phyloP scores from a whole-genome alignment of 2,888 invertebrate species.

The Drosophila affinis region DNA sequence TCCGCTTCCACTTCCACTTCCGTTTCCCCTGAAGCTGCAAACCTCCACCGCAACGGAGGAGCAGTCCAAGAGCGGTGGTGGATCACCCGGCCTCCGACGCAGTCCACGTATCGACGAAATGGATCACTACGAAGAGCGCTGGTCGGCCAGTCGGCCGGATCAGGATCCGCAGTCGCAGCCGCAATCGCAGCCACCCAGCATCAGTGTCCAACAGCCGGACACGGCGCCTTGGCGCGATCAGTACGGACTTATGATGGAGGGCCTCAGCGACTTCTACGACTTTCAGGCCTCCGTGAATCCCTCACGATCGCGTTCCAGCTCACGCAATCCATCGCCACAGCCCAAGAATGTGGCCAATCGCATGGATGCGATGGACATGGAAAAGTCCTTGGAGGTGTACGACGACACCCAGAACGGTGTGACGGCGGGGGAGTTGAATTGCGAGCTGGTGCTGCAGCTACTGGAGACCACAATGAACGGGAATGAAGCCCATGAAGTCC shows the following conservation, averaged over 20 bases:
- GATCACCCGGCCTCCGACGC: constrained; percentile 75
- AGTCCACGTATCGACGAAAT: constrained; percentile 82
- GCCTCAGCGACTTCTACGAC: constrained; percentile 83
- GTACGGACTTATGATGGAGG: constrained; percentile 79
- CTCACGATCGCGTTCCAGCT: constrained; percentile 77
- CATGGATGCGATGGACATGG: constrained; percentile 48
- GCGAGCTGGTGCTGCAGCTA: constrained; percentile 65
- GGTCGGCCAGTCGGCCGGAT: constrained; percentile 47
- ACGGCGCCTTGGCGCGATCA: constrained; percentile 80
- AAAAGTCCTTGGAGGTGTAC: constrained; percentile 65
- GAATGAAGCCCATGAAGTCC: not conserved
- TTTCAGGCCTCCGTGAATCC: constrained; percentile 82
- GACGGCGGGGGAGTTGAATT: constrained; percentile 53
- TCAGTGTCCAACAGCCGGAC: constrained; percentile 70
- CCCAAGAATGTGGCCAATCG: constrained; percentile 74
- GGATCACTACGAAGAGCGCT: constrained; percentile 79
- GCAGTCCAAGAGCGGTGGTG: constrained; percentile 36
- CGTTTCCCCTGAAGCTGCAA: constrained; percentile 63
- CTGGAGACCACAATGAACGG: constrained; percentile 54
- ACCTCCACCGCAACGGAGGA: constrained; percentile 72
- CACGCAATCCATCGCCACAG: constrained; percentile 73
- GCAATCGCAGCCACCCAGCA: constrained; percentile 30
- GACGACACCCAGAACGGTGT: constrained; percentile 65
- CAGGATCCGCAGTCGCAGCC: not conserved
- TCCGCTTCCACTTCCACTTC: not conserved